phyloP scores from a whole-genome alignment of 2,113 vertebrate genomes.

The Callospermophilus lateralis region DNA sequence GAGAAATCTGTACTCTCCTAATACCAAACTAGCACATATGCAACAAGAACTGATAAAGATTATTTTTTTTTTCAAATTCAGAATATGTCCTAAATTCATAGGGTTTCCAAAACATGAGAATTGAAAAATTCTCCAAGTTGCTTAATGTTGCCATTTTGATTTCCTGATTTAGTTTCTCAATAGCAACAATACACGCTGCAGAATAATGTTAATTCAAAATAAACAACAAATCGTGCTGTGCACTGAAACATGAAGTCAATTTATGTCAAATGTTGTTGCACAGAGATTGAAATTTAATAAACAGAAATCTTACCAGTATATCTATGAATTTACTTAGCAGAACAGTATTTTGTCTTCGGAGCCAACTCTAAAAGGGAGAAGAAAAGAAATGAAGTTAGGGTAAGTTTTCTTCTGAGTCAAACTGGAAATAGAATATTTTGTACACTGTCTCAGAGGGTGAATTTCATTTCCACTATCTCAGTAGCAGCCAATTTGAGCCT shows the following conservation, averaged over 20 bases:
- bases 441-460: conserved; percentile 31
- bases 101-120: conserved; percentile 49
- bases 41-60: neutral
- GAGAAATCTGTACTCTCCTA: conserved; percentile 1
- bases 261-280: conserved; percentile 68
- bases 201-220: conserved; percentile 64
- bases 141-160: conserved; percentile 62
- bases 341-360: conserved; percentile 61
- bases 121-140: conserved; percentile 32
- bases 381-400: conserved; percentile 14
- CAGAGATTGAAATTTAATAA: conserved; percentile 65
- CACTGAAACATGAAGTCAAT: conserved; percentile 70
- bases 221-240: conserved; percentile 55
- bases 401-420: conserved; percentile 2
- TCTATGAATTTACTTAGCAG: conserved; percentile 62
- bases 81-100: conserved; percentile 39
- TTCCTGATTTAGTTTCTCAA: conserved; percentile 54
- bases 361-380: conserved; percentile 47
- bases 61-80: conserved; percentile 43
- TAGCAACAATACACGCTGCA: conserved; percentile 16
- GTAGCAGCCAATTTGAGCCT: conserved; percentile 65
- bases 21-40: conserved; percentile 7
- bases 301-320: conserved; percentile 62
- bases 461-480: conserved; percentile 69
- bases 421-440: conserved; percentile 57